Evolutionary conservation across 2,113 vertebrate species (phyloP).

Genomic region (Chaenocephalus aceratus): DNA sequence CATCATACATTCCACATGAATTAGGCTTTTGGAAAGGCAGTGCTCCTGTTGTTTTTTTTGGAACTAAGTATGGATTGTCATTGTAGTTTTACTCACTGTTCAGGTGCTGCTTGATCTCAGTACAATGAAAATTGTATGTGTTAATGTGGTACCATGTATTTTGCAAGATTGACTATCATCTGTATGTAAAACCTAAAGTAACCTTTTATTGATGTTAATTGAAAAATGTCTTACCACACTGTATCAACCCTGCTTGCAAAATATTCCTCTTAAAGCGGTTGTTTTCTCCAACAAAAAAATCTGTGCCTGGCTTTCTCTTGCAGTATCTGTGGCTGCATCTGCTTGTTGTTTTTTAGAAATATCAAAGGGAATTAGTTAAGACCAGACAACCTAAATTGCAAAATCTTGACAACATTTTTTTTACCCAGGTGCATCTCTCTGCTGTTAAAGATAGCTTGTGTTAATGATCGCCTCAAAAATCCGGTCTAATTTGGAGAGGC

Average conservation of each 20-base stretch:
- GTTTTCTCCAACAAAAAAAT: slow-evolving; percentile 66
- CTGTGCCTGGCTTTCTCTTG: slow-evolving; percentile 79
- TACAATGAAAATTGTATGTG: slow-evolving; percentile 80
- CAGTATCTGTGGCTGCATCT: slow-evolving; percentile 60
- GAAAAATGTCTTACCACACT: slow-evolving; percentile 82
- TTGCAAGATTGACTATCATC: slow-evolving; percentile 82
- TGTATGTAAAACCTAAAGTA: slow-evolving; percentile 82
- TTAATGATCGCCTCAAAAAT: slow-evolving; percentile 54
- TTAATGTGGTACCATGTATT: slow-evolving; percentile 82
- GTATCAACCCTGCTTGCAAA: slow-evolving; percentile 82
- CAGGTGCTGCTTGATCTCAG: slow-evolving; percentile 80
- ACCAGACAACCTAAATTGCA: slow-evolving; percentile 24
- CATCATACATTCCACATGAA: slow-evolving; percentile 74
- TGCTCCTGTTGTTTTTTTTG: slow-evolving; percentile 51
- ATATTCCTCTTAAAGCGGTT: slow-evolving; percentile 78
- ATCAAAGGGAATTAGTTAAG: slow-evolving; percentile 39
- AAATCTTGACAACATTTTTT: slow-evolving; percentile 33
- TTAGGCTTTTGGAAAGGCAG: slow-evolving; percentile 73
- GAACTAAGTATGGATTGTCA: slow-evolving; percentile 73
- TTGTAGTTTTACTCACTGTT: slow-evolving; percentile 81
- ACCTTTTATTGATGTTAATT: slow-evolving; percentile 83
- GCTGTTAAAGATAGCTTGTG: slow-evolving; percentile 43
- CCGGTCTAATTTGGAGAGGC: slow-evolving; percentile 57
- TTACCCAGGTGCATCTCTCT: slow-evolving; percentile 43
- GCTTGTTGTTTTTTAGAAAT: slow-evolving; percentile 59